These are phyloP conservation scores for Muscicapa adusta DNA, from an alignment of 2,113 vertebrate species.

Conservation along the genomic window DNA sequence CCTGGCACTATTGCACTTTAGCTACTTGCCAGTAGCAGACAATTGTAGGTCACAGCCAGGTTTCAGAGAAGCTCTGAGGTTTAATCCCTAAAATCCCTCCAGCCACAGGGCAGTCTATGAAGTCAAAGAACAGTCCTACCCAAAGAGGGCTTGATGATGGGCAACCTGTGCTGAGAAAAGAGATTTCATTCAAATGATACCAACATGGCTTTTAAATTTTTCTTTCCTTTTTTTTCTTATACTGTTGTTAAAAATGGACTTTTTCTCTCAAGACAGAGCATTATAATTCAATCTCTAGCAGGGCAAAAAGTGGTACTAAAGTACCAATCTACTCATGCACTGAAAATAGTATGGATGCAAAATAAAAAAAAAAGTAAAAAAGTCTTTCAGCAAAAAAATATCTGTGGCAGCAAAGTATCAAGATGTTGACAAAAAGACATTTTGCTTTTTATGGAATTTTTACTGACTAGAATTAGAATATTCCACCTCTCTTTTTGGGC, in stretches of 20 bases:
- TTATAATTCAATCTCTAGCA: background rate
- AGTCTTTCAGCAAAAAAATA: background rate
- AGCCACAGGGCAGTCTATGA: background rate
- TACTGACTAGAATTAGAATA: background rate
- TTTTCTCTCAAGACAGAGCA: background rate
- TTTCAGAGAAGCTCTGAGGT: background rate
- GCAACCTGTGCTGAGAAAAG: background rate
- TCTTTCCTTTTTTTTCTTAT: background rate
- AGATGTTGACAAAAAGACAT: background rate
- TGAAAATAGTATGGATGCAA: background rate
- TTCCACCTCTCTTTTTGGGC: background rate
- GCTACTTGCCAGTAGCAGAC: background rate
- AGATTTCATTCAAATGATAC: background rate
- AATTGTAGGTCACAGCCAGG: background rate
- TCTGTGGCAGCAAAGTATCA: background rate
- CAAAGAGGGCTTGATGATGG: background rate
- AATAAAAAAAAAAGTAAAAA: background rate
- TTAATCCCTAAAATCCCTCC: background rate
- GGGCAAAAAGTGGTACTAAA: background rate
- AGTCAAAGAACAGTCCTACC: background rate
- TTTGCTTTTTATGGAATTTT: background rate
- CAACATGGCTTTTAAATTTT: background rate
- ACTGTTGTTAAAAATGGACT: background rate
- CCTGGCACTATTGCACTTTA: slow-evolving; percentile 34
- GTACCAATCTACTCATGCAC: background rate